Evolutionary conservation across 1,140 invertebrate genomes (phyloP).

Genomic region (Drosophila pruinosa): DNA sequence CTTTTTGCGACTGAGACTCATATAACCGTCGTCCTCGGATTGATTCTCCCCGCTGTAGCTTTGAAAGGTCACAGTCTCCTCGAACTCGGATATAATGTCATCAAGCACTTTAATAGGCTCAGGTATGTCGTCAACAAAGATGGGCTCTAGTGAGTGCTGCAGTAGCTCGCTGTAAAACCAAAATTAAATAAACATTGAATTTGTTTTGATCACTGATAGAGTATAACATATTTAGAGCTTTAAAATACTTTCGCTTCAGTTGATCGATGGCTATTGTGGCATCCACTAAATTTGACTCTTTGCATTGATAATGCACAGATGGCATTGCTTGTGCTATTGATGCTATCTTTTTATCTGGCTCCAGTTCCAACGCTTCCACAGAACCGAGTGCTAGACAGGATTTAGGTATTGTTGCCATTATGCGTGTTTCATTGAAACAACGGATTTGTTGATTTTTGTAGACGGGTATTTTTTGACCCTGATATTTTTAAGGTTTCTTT

Average conservation of each 20-base stretch:
- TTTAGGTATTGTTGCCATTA: conserved; percentile 72
- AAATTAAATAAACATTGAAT: conserved; percentile 39
- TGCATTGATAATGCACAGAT: too few relatives aligned
- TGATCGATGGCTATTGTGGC: conserved; percentile 37
- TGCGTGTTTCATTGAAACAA: conserved; percentile 69
- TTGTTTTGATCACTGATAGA: conserved; percentile 23
- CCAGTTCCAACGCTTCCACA: conserved; percentile 48
- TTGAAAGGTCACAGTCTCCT: conserved; percentile 85
- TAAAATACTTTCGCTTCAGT: conserved; percentile 69
- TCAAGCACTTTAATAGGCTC: conserved; percentile 92
- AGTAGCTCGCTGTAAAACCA: conserved; percentile 44
- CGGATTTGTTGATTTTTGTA: conserved; percentile 13
- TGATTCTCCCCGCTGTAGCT: conserved; percentile 88
- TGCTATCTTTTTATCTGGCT: conserved; percentile 32
- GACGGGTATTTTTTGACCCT: conserved; percentile 4
- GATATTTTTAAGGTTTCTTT: background rate
- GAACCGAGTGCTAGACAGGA: conserved; percentile 69
- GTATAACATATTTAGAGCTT: conserved; percentile 34
- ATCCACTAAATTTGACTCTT: too few relatives aligned
- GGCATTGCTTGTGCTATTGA: background rate
- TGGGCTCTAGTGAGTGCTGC: conserved; percentile 62
- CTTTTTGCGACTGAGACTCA: conserved; percentile 93
- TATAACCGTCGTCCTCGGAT: conserved; percentile 94
- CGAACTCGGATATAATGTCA: conserved; percentile 93
- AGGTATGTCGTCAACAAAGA: conserved; percentile 76